Percentiles rank a stretch among this genome's conserved stretches.
Conservation (phyloP, 2,797 vertebrate species). For the Buphagus erythrorhynchus region DNA sequence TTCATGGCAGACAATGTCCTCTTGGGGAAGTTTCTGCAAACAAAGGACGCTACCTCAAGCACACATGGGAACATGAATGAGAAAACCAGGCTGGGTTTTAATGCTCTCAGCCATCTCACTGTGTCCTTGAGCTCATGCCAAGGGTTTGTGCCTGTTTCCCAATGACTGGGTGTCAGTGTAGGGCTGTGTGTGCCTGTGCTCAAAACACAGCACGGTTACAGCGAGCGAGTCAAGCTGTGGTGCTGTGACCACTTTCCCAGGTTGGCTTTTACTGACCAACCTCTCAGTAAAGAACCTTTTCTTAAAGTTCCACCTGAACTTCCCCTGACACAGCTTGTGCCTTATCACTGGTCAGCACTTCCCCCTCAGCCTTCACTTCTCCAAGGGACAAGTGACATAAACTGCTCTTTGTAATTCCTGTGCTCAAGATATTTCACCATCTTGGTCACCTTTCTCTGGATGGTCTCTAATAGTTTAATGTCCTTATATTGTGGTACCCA, state of each 20-base stretch:
- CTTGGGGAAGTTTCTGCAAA: not conserved
- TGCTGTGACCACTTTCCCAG: not conserved
- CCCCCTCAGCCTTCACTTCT: not conserved
- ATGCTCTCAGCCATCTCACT: accelerated
- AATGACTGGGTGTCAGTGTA: not conserved
- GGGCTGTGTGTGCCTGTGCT: not conserved
- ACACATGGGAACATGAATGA: not conserved
- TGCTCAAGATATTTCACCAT: not conserved
- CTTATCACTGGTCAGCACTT: not conserved
- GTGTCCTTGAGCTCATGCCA: not conserved
- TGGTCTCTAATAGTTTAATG: not conserved
- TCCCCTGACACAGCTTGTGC: not conserved
- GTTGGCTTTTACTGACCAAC: not conserved
- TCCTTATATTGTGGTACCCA: not conserved
- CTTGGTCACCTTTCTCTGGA: not conserved
- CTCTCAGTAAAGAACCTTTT: not conserved
- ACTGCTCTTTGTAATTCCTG: not conserved
- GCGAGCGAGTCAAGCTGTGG: accelerated
- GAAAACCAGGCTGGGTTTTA: not conserved
- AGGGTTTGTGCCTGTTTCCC: not conserved
- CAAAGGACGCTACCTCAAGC: not conserved
- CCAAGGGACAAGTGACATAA: not conserved
- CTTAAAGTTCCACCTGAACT: not conserved
- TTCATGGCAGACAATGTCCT: not conserved
- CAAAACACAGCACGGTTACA: not conserved